Evolutionary conservation across 2,113 vertebrate genomes (phyloP), one percentile per base, ranked within the genome.

Genomic region (Megaceryle maxima): DNA sequence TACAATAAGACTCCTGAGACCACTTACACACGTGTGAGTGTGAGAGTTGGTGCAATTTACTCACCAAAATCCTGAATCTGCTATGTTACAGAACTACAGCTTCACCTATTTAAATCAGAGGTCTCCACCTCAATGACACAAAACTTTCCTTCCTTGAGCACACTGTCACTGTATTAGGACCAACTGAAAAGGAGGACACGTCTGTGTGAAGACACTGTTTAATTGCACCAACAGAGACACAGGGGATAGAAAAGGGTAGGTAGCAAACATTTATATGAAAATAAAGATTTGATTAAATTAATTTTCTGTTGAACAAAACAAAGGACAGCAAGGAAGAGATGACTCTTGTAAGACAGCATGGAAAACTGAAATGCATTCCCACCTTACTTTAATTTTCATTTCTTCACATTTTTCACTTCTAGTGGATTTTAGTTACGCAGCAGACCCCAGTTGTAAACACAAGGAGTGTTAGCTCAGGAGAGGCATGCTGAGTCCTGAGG

Each of bases 1-100:
- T 93, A 17, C 76, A 90, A 1, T 37, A 24, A 1, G 41, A n/a
- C 96, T 80, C 93, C 56, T 70, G 93, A 78, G 93, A 88, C 79
- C 93, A 95, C 85, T 97, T 93, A 70, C 0, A 0, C 39, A 81
- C 0, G 76, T 96, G 90, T 91, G 91, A 96, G 87, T 94, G 93
- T 96, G 88, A 75, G 88, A 95, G 72, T 28, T 51, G 48, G 51
- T 96, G 79, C 39, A 68, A 63, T 51, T 83, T 67, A 46, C 50
- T 66, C 59, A 50, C 46, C 46, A n/a, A 83, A 94, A 83, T 83
- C 85, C 79, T 3, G 2, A 57, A 86, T 74, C 88, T 89, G 60
- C 66, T 78, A 2, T 24, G 56, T 75, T 93, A 93, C 25, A 21
- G 55, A 43, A 91, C 70, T 78, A 76, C 62, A 85, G 72, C 46